Base-by-base conservation (phyloP, 2,113 vertebrate genomes). In the Salvelinus alpinus region DNA sequence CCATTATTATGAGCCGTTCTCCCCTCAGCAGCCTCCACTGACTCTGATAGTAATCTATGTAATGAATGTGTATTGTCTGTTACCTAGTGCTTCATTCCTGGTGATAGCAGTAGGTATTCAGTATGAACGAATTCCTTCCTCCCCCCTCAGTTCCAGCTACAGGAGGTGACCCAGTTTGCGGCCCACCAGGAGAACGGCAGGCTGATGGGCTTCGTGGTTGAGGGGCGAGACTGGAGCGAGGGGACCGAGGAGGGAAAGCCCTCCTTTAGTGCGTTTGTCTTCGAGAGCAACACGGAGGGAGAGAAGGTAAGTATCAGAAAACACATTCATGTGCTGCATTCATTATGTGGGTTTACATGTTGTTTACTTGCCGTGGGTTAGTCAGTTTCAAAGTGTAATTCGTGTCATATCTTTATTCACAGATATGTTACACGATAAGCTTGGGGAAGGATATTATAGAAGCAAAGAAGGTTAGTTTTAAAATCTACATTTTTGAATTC, bases 221-320 rank as follows among this genome's bases (percentile, higher is more conserved):
- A 92, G 31, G 83, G 85, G 18, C 88, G 91, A 0, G 96, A 97
- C 73, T 79, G 93, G 84, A 88, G 90, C 0, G 93, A 96, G 6
- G 75, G 89, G 4, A 86, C 86, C 0, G 87, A 89, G 69, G 88
- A 91, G 22, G 95, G 94, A 14, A 91, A 93, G 76, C 88, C 94
- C 0, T 94, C 95, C 1, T 95, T 95, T 78, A 97, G 95, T 0
- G 90, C 94, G 0, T 99, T 97, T 0, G 71, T 99, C 78, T 99
- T 99, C 76, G 98, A 99, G 92, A 98, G 97, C 93, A 99, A 98
- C 94, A 97, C 96, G 0, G 98, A 99, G 87, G 97, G 97, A 34
- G 97, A 98, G 90, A 99, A 99, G 96, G 98, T 99, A 80, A 3
- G 16, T 29, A 11, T 44, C 70, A 48, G 54, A n/a, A 72, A 11